phyloP scores from a whole-genome alignment of 2,888 invertebrate species.

The Calliopum simillimum region DNA sequence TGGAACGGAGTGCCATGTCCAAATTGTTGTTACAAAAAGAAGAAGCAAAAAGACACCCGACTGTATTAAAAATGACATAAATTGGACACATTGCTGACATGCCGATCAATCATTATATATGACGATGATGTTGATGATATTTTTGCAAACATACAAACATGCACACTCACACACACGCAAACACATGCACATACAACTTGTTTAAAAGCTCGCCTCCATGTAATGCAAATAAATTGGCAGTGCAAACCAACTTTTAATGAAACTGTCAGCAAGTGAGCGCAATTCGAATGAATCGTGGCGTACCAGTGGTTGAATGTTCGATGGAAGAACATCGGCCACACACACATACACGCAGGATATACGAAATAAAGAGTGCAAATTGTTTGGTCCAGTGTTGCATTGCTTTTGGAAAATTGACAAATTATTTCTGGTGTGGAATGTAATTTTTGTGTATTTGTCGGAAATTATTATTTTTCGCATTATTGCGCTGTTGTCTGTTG shows the following conservation, averaged over 20 bases:
- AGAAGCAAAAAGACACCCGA: no score
- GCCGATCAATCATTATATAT: slow-evolving; percentile 40
- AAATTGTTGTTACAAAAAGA: no score
- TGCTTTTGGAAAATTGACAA: slow-evolving; percentile 10
- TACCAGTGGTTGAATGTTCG: no score
- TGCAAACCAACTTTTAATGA: slow-evolving; percentile 48
- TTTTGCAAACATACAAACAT: not conserved
- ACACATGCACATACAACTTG: not conserved
- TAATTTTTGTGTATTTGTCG: slow-evolving; percentile 16
- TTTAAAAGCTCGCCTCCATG: slow-evolving; percentile 4
- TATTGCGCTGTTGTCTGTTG: not conserved
- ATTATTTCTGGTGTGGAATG: slow-evolving; percentile 17
- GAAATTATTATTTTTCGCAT: slow-evolving; percentile 18
- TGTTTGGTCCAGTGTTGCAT: not conserved
- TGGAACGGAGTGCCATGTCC: no score
- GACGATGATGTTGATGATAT: not conserved
- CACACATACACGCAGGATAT: no score
- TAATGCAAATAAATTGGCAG: slow-evolving; percentile 49
- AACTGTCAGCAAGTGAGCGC: slow-evolving; percentile 44
- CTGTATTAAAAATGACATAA: slow-evolving; percentile 40
- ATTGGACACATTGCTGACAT: slow-evolving; percentile 43
- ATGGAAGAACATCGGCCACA: no score
- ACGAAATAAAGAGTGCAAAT: no score
- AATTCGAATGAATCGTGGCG: no score
- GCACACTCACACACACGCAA: not conserved